These are phyloP conservation scores for Cotesia glomerata DNA, from an alignment of 1,140 invertebrate species.

Conservation along the genomic window DNA sequence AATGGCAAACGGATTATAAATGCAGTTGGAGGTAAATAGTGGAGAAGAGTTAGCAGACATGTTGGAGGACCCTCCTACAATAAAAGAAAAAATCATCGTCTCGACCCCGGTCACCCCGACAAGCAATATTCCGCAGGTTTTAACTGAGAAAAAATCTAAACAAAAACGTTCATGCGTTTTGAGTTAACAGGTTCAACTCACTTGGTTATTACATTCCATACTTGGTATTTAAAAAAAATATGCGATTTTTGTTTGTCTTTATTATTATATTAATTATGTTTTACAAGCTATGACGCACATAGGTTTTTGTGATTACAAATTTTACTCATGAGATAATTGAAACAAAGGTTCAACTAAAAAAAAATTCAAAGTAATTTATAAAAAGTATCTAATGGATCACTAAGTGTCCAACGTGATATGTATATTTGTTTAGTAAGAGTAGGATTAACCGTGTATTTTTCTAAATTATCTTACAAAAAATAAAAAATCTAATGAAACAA, in stretches of 20 bases:
- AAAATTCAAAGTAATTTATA: neutral
- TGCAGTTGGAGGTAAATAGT: conserved; percentile 59
- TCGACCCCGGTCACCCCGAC: conserved; percentile 56
- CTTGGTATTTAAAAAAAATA: conserved; percentile 9
- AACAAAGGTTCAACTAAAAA: neutral
- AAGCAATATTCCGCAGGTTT: conserved; percentile 49
- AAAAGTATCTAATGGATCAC: conserved; percentile 2
- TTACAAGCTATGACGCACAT: too few relatives aligned
- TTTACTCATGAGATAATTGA: too few relatives aligned
- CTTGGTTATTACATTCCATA: neutral
- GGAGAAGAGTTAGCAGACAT: conserved; percentile 58
- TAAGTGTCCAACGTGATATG: conserved; percentile 17
- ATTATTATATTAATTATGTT: too few relatives aligned
- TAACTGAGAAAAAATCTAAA: conserved; percentile 57
- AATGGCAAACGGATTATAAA: conserved; percentile 22
- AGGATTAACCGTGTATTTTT: conserved; percentile 52
- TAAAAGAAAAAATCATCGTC: conserved; percentile 48
- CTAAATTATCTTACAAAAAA: conserved; percentile 50
- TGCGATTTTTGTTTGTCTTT: too few relatives aligned
- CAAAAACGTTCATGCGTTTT: conserved; percentile 58
- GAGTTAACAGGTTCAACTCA: conserved; percentile 51
- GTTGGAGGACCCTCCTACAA: conserved; percentile 57
- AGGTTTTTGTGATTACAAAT: too few relatives aligned
- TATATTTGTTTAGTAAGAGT: conserved; percentile 46
- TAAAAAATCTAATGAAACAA: conserved; percentile 33